A percentile compares a stretch with the other conserved stretches of the same genome.
Evolutionary conservation across 1,140 invertebrate genomes (phyloP).

Genomic region (Atta texana): DNA sequence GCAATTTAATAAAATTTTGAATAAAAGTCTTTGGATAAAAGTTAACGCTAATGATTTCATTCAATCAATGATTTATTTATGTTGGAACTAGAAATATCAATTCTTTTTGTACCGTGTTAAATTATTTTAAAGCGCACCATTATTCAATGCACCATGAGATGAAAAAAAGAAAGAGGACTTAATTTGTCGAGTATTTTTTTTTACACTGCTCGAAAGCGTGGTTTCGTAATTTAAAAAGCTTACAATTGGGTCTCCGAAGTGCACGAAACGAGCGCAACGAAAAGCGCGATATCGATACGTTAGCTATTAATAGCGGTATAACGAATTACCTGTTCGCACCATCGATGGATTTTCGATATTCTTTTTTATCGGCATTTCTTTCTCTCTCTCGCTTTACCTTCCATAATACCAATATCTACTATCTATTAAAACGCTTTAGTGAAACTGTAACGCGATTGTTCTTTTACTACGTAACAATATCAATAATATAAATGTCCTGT

Average conservation of each 20-base stretch:
- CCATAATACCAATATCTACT: conserved; percentile 25
- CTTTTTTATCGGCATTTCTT: conserved; percentile 58
- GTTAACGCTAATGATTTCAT: background rate
- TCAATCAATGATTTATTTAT: background rate
- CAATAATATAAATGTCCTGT: background rate
- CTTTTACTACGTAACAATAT: background rate
- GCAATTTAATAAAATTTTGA: background rate
- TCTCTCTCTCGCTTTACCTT: conserved; percentile 28
- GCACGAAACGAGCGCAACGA: conserved; percentile 54
- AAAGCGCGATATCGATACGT: conserved; percentile 56
- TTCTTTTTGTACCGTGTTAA: background rate
- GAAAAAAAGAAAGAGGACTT: conserved; percentile 16
- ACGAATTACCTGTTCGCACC: conserved; percentile 58
- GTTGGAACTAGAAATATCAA: background rate
- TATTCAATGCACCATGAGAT: conserved; percentile 9
- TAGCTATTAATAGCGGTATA: conserved; percentile 56
- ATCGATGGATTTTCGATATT: conserved; percentile 61
- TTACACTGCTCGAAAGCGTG: background rate
- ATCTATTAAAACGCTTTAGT: conserved; percentile 4
- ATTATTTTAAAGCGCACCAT: conserved; percentile 15
- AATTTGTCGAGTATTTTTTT: conserved; percentile 25
- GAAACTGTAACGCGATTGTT: conserved; percentile 35
- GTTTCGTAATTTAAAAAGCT: conserved; percentile 43
- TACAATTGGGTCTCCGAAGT: conserved; percentile 50
- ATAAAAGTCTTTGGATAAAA: background rate